These are phyloP conservation scores for Vidua macroura DNA, from an alignment of 2,113 vertebrate genomes.

Conservation along the genomic window DNA sequence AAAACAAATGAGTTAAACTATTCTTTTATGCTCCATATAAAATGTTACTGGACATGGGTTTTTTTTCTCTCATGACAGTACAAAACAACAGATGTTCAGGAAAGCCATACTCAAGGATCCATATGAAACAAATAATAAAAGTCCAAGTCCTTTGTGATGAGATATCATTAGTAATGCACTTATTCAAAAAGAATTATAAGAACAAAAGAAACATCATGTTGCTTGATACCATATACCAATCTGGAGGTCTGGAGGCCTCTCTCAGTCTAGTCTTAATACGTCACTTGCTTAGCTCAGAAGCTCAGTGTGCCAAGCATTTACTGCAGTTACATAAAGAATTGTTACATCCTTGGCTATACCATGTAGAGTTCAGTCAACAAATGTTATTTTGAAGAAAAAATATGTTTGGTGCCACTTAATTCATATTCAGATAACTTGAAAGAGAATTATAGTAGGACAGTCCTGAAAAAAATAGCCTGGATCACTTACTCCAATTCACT, in stretches of 20 bases:
- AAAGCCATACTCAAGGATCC: background rate
- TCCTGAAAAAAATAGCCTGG: background rate
- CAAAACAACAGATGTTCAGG: background rate
- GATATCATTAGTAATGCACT: background rate
- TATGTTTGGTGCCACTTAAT: background rate
- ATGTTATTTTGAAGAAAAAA: background rate
- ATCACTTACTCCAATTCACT: background rate
- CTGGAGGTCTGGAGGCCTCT: background rate
- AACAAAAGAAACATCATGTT: background rate
- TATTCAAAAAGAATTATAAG: background rate
- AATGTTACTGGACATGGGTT: background rate
- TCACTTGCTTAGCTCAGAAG: background rate
- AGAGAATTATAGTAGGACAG: background rate
- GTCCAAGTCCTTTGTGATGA: background rate
- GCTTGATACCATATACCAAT: background rate
- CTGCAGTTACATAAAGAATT: background rate
- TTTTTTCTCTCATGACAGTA: background rate
- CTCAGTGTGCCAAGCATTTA: background rate
- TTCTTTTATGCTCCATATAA: background rate
- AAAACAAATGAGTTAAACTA: background rate
- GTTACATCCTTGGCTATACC: background rate
- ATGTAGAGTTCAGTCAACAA: background rate
- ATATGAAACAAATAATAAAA: background rate
- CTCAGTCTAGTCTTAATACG: background rate
- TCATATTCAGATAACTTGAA: background rate